Evolutionary conservation across 92 coral and sea anemone species (phyloP).

Genomic region (Micromussa lordhowensis): DNA sequence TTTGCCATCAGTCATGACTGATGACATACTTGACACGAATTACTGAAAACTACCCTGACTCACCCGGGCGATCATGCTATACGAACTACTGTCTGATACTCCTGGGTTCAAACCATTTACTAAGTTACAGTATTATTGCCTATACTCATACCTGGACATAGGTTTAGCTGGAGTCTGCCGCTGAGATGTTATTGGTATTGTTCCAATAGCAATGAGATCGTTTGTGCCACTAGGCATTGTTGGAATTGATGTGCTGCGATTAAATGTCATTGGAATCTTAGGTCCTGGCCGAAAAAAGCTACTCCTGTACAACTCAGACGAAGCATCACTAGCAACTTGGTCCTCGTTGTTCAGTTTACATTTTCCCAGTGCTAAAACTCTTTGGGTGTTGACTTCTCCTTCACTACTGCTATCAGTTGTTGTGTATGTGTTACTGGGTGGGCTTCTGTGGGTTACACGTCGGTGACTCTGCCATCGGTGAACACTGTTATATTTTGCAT

Average conservation of each 20-base stretch:
- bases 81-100: no score
- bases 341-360: conserved; percentile 81
- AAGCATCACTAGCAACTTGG: conserved; percentile 61
- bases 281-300: conserved; percentile 76
- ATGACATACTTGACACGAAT: no score
- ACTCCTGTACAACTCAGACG: conserved; percentile 49
- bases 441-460: conserved; percentile 51
- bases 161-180: conserved; percentile 83
- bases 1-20: no score
- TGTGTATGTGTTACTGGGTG: conserved; percentile 54
- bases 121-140: neutral
- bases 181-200: conserved; percentile 87
- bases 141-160: conserved; percentile 70
- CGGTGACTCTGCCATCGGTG: conserved; percentile 18
- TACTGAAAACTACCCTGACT: no score
- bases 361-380: conserved; percentile 87
- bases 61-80: no score
- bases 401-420: conserved; percentile 81
- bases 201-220: conserved; percentile 90
- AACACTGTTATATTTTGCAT: conserved; percentile 14
- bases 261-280: conserved; percentile 74
- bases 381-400: conserved; percentile 59
- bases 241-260: conserved; percentile 77
- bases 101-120: no score
- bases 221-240: conserved; percentile 62